Conservation (phyloP, 2,113 vertebrate genomes). For the Rhegmatorhina hoffmannsi region DNA sequence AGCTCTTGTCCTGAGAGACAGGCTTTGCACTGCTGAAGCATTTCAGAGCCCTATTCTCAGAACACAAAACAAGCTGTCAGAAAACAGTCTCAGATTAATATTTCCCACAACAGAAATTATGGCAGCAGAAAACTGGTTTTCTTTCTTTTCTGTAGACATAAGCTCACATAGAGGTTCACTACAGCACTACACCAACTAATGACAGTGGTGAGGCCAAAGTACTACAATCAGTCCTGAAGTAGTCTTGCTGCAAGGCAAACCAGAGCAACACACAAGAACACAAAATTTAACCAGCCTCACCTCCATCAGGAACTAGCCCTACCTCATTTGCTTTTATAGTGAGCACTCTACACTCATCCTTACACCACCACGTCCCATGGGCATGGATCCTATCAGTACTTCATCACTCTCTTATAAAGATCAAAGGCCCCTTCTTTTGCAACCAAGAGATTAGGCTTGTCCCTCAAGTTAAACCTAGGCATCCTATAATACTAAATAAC, state of each 20-base stretch:
- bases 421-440: neutral
- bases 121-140: neutral
- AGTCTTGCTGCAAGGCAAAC: neutral
- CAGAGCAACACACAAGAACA: neutral
- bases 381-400: neutral
- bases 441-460: neutral
- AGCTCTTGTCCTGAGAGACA: neutral
- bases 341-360: neutral
- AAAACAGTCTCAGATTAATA: neutral
- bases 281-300: neutral
- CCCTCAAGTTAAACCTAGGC: neutral
- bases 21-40: neutral
- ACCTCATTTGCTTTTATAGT: neutral
- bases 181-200: neutral
- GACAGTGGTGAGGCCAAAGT: neutral
- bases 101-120: neutral
- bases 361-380: neutral
- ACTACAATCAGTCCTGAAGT: neutral
- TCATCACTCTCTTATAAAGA: neutral
- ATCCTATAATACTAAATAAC: neutral
- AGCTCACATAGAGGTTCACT: neutral
- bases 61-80: neutral
- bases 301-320: neutral
- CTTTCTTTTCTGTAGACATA: neutral
- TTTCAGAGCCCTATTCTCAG: neutral